These are phyloP conservation scores for Drosophila ficusphila DNA, from an alignment of 1,140 invertebrate genomes.

Conservation along the genomic window DNA sequence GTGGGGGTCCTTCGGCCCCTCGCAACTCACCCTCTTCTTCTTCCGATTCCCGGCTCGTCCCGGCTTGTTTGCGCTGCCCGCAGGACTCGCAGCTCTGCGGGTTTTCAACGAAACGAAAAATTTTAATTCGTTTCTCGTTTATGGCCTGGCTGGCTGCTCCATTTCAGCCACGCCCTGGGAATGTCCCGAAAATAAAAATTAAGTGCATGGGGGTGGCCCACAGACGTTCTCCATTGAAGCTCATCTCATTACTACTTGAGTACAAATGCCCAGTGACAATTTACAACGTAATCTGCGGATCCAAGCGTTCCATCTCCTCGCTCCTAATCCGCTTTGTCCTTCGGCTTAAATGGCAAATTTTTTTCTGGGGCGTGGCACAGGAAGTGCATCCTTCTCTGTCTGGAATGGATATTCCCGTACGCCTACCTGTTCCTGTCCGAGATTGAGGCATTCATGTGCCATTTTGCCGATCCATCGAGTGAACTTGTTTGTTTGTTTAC, in stretches of 20 bases:
- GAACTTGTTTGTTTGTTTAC: constrained; percentile 74
- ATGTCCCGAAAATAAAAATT: constrained; percentile 38
- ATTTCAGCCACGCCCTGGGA: constrained; percentile 66
- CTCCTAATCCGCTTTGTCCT: constrained; percentile 62
- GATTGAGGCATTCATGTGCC: constrained; percentile 2
- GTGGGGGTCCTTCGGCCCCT: constrained; percentile 20
- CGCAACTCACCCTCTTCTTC: not conserved
- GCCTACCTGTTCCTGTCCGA: constrained; percentile 20
- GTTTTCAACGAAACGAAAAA: constrained; percentile 37
- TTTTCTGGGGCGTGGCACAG: constrained; percentile 73
- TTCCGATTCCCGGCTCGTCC: too few species aligned
- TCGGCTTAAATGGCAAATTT: constrained; percentile 63
- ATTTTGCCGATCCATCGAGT: constrained; percentile 20
- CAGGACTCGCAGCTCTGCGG: constrained; percentile 68
- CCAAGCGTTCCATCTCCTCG: constrained; percentile 10
- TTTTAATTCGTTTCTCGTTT: constrained; percentile 40
- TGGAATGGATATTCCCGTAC: constrained; percentile 1
- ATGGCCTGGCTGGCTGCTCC: constrained; percentile 39
- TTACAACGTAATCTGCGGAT: constrained; percentile 68
- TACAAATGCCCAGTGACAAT: constrained; percentile 61
- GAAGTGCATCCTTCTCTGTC: constrained; percentile 51
- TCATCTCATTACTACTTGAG: not conserved
- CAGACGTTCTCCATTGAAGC: constrained; percentile 1
- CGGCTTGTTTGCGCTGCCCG: constrained; percentile 42
- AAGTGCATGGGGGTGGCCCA: constrained; percentile 25